phyloP scores from a whole-genome alignment of 2,888 invertebrate species.

The Sphaerophoria taeniata region DNA sequence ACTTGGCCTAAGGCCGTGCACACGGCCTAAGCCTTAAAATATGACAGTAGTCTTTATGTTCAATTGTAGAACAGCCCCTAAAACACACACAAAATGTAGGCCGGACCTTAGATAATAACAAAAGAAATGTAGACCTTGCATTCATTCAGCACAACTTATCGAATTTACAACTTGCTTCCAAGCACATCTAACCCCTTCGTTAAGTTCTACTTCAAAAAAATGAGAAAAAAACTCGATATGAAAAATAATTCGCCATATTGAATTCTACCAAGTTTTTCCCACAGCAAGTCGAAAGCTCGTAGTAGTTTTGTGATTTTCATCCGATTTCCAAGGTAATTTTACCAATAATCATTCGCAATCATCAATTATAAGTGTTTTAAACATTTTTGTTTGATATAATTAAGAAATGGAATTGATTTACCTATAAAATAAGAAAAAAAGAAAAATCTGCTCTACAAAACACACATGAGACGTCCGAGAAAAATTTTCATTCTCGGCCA shows the following conservation, averaged over 20 bases:
- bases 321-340: conserved; percentile 62
- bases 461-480: conserved; percentile 65
- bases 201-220: conserved; percentile 21
- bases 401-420: conserved; percentile 74
- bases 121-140: background rate
- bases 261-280: conserved; percentile 58
- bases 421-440: conserved; percentile 21
- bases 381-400: conserved; percentile 43
- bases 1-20: too few relatives aligned
- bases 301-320: conserved; percentile 60
- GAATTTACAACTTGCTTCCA: background rate
- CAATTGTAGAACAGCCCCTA: too few relatives aligned
- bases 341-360: conserved; percentile 41
- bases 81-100: too few relatives aligned
- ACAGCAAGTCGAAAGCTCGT: conserved; percentile 28
- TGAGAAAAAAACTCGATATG: background rate
- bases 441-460: conserved; percentile 39
- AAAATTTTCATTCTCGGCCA: conserved; percentile 33
- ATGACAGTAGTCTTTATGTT: too few relatives aligned
- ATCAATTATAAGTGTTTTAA: conserved; percentile 57
- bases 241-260: conserved; percentile 67
- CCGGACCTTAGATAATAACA: background rate
- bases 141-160: background rate
- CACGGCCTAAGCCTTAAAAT: too few relatives aligned
- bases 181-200: conserved; percentile 46